These are phyloP conservation scores for Eupeodes luniger DNA, from an alignment of 2,888 invertebrate species.

Conservation along the genomic window DNA sequence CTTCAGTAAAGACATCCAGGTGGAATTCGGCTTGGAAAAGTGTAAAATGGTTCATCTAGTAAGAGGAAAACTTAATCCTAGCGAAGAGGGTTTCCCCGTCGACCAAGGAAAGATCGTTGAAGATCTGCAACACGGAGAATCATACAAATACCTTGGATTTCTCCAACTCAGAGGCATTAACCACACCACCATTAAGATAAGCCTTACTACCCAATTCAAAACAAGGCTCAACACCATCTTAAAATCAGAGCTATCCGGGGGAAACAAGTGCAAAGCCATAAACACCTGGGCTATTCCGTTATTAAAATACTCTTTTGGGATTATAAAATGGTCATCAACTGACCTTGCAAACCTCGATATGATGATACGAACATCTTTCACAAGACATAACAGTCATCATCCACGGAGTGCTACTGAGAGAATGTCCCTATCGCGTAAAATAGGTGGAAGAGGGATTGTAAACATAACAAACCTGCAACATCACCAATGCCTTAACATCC, in stretches of 20 bases:
- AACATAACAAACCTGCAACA: neutral
- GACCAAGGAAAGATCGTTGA: neutral
- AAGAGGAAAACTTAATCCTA: neutral
- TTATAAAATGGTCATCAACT: slow-evolving; percentile 30
- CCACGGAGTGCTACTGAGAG: slow-evolving; percentile 15
- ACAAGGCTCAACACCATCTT: neutral
- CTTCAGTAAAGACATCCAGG: no score
- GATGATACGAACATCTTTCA: neutral
- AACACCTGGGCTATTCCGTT: neutral
- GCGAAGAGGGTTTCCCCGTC: neutral
- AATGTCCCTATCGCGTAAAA: neutral
- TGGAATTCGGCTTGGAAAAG: no score
- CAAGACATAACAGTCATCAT: slow-evolving; percentile 10
- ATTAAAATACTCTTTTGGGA: slow-evolving; percentile 32
- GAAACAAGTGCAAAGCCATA: slow-evolving; percentile 13
- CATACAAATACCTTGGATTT: slow-evolving; percentile 42
- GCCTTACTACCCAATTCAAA: slow-evolving; percentile 10
- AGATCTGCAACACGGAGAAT: slow-evolving; percentile 21
- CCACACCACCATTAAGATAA: slow-evolving; percentile 7
- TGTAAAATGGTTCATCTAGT: neutral
- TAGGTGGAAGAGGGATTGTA: neutral
- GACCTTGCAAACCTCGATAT: neutral
- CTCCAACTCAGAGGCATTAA: slow-evolving; percentile 32
- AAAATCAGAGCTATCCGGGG: slow-evolving; percentile 11
- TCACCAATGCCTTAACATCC: neutral